A percentile compares a stretch with the other conserved stretches of the same genome.
Conservation (phyloP, 2,888 invertebrate genomes). For the Lochmaea capreae region DNA sequence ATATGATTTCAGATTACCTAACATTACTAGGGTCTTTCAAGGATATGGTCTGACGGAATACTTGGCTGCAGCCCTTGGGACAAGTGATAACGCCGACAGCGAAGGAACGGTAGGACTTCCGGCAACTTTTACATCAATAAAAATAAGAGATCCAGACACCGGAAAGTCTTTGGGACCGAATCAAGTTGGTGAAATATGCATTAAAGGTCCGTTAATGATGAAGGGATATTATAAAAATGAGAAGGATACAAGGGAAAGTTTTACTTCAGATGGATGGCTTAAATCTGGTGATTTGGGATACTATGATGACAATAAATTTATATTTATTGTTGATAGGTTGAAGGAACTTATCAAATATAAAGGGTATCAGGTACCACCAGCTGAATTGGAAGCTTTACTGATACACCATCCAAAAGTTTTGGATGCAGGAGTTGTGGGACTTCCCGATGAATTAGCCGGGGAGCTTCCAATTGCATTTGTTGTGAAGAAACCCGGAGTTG, state of each 20-base stretch:
- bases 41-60: constrained; percentile 84
- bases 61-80: constrained; percentile 67
- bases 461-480: constrained; percentile 84
- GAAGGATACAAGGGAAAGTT: constrained; percentile 71
- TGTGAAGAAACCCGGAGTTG: constrained; percentile 70
- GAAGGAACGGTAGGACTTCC: constrained; percentile 76
- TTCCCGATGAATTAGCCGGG: constrained; percentile 78
- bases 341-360: constrained; percentile 94
- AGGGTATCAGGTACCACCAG: constrained; percentile 79
- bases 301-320: constrained; percentile 80
- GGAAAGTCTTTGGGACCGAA: constrained; percentile 72
- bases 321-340: constrained; percentile 85
- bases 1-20: constrained; percentile 16
- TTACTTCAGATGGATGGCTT: constrained; percentile 82
- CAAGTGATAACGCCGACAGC: constrained; percentile 58
- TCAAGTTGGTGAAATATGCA: constrained; percentile 82
- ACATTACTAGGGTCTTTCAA: constrained; percentile 69
- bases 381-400: constrained; percentile 86
- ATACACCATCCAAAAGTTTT: constrained; percentile 77
- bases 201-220: constrained; percentile 75
- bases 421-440: constrained; percentile 85
- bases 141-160: constrained; percentile 73
- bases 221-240: constrained; percentile 83
- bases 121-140: constrained; percentile 72
- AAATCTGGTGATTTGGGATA: constrained; percentile 87